Conservation (phyloP, 2,113 vertebrate species). For the Fulica atra region DNA sequence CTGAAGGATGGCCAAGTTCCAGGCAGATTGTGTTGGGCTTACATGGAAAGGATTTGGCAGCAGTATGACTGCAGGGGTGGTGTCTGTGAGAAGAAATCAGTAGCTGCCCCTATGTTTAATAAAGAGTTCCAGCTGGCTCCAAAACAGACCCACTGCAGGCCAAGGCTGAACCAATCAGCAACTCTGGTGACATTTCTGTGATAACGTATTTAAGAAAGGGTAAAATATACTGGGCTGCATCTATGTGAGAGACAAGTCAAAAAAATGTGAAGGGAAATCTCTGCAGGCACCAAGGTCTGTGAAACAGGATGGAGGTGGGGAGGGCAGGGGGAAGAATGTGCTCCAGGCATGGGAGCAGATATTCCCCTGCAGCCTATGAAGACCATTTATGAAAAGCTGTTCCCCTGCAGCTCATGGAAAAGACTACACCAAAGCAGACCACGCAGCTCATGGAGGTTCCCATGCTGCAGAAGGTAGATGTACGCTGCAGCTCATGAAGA, state of each 20-base stretch:
- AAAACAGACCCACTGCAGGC: rapidly evolving
- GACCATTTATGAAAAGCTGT: not conserved
- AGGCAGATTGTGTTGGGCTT: rapidly evolving
- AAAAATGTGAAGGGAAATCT: not conserved
- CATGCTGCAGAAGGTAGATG: rapidly evolving
- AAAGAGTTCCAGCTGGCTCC: not conserved
- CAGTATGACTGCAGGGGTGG: not conserved
- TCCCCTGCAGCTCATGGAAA: not conserved
- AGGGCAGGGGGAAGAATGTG: too few relatives aligned
- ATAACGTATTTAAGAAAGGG: not conserved
- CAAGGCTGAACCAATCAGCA: not conserved
- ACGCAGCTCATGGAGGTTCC: not conserved
- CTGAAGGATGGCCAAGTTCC: not conserved
- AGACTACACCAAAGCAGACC: not conserved
- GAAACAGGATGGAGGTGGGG: not conserved
- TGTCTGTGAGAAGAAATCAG: not conserved
- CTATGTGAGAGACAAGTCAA: not conserved
- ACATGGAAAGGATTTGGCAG: not conserved
- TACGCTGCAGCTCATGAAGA: rapidly evolving
- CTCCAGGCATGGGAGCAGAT: too few relatives aligned
- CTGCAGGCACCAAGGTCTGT: not conserved
- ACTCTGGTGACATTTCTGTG: rapidly evolving
- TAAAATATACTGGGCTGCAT: not conserved
- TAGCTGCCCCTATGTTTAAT: rapidly evolving
- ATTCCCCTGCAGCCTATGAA: not conserved